Base-by-base conservation (phyloP, 37 sponge, comb jelly and placozoan species). In the Crambe crambe region DNA sequence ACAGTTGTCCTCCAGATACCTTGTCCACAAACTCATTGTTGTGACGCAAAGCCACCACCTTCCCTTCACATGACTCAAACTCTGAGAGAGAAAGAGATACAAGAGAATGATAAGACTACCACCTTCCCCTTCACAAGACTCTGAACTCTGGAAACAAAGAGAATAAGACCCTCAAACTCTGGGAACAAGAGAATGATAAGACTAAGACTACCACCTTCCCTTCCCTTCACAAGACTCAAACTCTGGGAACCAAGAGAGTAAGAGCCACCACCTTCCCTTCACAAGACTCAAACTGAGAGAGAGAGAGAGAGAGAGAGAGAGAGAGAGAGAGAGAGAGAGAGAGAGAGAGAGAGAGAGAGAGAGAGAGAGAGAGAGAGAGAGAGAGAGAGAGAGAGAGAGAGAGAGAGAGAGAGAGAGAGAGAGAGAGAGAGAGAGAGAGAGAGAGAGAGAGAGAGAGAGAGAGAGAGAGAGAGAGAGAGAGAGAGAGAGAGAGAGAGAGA, bases 11-110 rank as follows among this genome's bases (percentile, higher is more conserved):
- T 76, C 66, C 70, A 30, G 69, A 43, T 6, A 95, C 89, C 57
- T 84, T 80, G 2, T 91, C 71, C 26, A 94, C 99, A 88, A 99
- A 99, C 79, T 79, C 42, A 23, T 85, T 80, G 35, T 94, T 76
- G 74, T 71, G 70, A 20, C 95, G 76, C 35, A 96, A 68, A 22
- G 99, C 97, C 26, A 87, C 75, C 38, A 99, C 90, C 18, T 79
- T 82, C 22, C 86, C 97, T 21, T 59, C 71, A 37, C 91, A 87
- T 0, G 78, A 71, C 15, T 93, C 81, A 61, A 98, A 93, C 15
- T 66, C 95, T 94, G 69, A 32, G 60, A 15, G 27, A 5, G 61
- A 15, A 51, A n/a, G n/a, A n/a, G n/a, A n/a, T n/a, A n/a, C n/a
- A n/a, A n/a, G n/a, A n/a, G n/a, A n/a, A n/a, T n/a, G n/a, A n/a